Base-by-base conservation (phyloP, 2,888 invertebrate genomes). In the Thymelicus acteon region DNA sequence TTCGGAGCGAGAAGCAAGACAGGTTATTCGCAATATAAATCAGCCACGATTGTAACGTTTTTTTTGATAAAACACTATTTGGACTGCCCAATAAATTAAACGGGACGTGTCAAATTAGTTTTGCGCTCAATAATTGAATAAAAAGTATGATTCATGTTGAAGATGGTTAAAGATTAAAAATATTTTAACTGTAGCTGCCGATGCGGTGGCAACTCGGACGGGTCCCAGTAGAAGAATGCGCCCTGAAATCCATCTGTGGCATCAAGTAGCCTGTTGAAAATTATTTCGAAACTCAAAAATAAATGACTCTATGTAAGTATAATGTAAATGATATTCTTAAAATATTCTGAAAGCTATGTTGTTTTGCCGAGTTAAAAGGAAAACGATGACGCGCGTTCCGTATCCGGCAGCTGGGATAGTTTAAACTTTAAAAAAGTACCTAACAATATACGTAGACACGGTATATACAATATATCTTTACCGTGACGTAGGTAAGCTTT, bases 1-100 rank as follows among this genome's bases (percentile, higher is more conserved):
- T 73, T 74, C 72, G 62, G 61, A 74, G 73, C 72, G 66, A 73
- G 76, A 72, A 73, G 37, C 58, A 12, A 60, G 70, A 70, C 70
- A 44, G 70, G 70, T 70, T 70, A 52, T 70, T 64, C 60, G 64
- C 70, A 48, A 48, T 63, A 69, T 69, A 63, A 69, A 69, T 47
- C 54, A 47, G 62, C 44, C 47, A 68, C 61, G 60, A 39, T 48
- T 37, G 58, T 48, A 8, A n/a, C 8, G 54, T 65, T 44, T n/a
- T n/a, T 40, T 65, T 31, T 64, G 52, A 64, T 64, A 40, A 19
- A 24, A 57, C 65, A 24, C 57, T 15, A 31, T n/a, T 57, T 44
- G 54, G n/a, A 7, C 57, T 58, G 39, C 39, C 39, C 37, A 39
- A 39, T 58, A 58, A 31, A 31, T 58, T n/a, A 54, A 24, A 6